phyloP scores from a whole-genome alignment of 2,797 vertebrate species.

The Garrulus glandarius region DNA sequence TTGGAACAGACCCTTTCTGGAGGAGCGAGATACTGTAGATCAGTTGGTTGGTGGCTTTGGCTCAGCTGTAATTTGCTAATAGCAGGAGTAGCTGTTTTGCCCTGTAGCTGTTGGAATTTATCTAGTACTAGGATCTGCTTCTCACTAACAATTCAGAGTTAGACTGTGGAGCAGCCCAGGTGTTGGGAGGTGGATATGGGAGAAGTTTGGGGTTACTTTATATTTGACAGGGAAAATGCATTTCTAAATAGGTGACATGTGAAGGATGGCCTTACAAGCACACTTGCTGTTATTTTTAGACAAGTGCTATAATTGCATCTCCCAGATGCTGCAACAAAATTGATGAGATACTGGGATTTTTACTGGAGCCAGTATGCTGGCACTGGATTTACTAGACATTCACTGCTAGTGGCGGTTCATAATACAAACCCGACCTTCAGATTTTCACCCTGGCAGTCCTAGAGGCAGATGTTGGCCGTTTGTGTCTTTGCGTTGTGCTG shows the following conservation, averaged over 20 bases:
- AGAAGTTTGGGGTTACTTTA: neutral
- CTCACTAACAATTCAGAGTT: neutral
- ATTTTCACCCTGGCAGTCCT: neutral
- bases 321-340: neutral
- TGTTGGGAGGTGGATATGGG: neutral
- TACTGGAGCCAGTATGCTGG: neutral
- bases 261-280: neutral
- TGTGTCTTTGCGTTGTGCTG: accelerated
- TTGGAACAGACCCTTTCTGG: neutral
- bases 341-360: neutral
- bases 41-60: neutral
- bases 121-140: neutral
- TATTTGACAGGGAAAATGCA: neutral
- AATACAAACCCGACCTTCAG: neutral
- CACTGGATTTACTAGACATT: neutral
- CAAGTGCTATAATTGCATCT: neutral
- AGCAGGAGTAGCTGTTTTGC: neutral
- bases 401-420: neutral
- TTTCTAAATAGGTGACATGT: neutral
- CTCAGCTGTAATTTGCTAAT: neutral
- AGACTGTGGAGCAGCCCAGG: neutral
- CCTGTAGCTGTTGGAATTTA: neutral
- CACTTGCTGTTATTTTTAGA: neutral
- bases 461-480: neutral
- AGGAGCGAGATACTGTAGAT: neutral